Base-by-base conservation (phyloP, 2,113 vertebrate species). In the Nycticebus coucang region DNA sequence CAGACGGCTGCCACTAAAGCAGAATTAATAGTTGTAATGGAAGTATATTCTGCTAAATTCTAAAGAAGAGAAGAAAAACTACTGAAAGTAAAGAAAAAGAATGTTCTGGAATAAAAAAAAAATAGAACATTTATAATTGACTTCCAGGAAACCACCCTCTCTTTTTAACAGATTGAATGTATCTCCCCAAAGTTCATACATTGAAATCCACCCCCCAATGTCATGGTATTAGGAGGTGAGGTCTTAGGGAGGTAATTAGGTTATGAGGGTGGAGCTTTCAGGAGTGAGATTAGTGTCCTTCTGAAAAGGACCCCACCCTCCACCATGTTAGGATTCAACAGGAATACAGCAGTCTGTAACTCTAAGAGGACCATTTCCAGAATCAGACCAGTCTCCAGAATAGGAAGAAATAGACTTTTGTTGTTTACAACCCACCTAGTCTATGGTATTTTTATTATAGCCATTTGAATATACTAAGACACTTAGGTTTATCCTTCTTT, bases 41-140 rank as follows among this genome's bases (percentile, higher is more conserved):
- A 86, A 68, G 21, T 18, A 6, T 26, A 41, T 24, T 80, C 22
- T 50, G 10, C 19, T 33, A 28, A 90, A 84, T 89, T 72, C 30
- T 50, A 86, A 93, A 75, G 57, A 14, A 33, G 53, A 55, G 66
- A 72, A 64, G 24, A 41, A 79, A 64, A 19, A 41, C 72, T 86
- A 28, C 66, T 75, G 66, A 86, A 84, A 81, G 55, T 66, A 72
- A 93, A 78, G 33, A 71, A 60, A 95, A 86, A 66, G 5, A 87
- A 53, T 9, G 53, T 87, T 91, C 50, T 68, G 26, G 50, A 91
- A 74, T 50, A 28, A 85, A 89, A 83, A 83, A 26, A 50, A 55
- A 35, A 59, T 15, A 60, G 17, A 86, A 45, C 45, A 22, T 55
- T 19, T 95, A 59, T 21, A 84, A 17, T 53, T 60, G 37, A 69